Evolutionary conservation across 2,113 vertebrate species (phyloP).

Genomic region (Scomber japonicus): DNA sequence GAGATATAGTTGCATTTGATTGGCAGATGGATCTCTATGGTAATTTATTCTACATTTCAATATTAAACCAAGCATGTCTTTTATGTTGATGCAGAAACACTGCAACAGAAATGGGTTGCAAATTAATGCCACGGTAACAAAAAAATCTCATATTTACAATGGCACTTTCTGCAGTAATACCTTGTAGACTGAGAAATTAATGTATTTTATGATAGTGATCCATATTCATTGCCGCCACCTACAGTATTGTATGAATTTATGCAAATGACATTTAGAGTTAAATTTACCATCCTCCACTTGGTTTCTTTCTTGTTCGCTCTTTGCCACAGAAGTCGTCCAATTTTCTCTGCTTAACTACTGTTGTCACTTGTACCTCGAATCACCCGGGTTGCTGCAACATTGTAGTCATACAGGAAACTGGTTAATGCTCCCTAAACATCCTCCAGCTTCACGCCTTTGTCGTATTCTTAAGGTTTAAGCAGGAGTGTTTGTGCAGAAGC

Average conservation of each 20-base stretch:
- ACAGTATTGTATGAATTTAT: constrained; percentile 52
- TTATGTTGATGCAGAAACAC: not conserved
- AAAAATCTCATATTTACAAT: constrained; percentile 1
- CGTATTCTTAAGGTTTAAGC: not conserved
- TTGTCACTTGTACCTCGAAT: not conserved
- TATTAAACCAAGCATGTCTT: not conserved
- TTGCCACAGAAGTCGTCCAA: not conserved
- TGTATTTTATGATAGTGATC: constrained; percentile 25
- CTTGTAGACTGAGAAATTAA: not conserved
- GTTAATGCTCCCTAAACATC: not conserved
- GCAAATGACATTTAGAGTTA: constrained; percentile 41
- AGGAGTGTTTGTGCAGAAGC: not conserved
- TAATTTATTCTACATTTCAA: not conserved
- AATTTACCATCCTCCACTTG: constrained; percentile 33
- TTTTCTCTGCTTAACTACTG: not conserved
- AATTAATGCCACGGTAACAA: not conserved
- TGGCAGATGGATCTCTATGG: too few relatives aligned
- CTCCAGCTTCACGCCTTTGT: not conserved
- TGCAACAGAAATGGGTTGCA: not conserved
- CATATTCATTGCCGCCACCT: constrained; percentile 64
- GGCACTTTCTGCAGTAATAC: not conserved
- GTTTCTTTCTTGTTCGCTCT: constrained; percentile 26
- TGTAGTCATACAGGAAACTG: not conserved
- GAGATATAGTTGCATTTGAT: not conserved
- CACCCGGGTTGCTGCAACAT: not conserved